A percentile compares a stretch with the other conserved stretches of the same genome.
These are phyloP conservation scores for Cladopsammia gracilis DNA, from an alignment of 64 coral and sea anemone species.

Conservation along the genomic window DNA sequence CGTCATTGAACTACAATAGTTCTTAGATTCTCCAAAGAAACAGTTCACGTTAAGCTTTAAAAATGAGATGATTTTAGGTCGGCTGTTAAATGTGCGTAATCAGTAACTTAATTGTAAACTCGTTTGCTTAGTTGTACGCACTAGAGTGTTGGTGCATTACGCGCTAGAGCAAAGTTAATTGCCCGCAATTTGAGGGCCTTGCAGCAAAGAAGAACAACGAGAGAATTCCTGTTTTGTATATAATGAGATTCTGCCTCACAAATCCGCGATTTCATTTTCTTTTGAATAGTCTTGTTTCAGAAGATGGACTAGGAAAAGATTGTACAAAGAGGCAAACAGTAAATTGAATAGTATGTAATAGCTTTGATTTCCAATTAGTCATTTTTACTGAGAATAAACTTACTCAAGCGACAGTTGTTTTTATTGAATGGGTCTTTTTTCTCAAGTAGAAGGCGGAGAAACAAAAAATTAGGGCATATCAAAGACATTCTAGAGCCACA, in stretches of 20 bases:
- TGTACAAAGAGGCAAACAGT: slow-evolving; percentile 39
- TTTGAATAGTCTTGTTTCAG: not conserved
- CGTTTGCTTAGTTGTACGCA: not conserved
- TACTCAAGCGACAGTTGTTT: slow-evolving; percentile 17
- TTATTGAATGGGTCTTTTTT: not conserved
- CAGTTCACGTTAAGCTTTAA: not conserved
- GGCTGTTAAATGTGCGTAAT: slow-evolving; percentile 9
- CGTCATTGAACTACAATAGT: not conserved
- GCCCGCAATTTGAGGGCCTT: not conserved
- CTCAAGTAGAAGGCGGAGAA: not conserved
- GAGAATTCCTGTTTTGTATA: not conserved
- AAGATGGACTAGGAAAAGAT: not conserved
- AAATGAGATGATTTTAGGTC: not conserved
- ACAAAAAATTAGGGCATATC: not conserved
- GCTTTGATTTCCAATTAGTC: slow-evolving; percentile 63
- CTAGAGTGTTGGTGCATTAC: not conserved
- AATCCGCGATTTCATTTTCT: not conserved
- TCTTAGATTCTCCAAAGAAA: not conserved
- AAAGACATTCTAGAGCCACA: not conserved
- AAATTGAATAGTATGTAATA: slow-evolving; percentile 48
- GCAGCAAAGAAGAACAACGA: not conserved
- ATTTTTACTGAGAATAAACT: slow-evolving; percentile 45
- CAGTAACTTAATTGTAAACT: slow-evolving; percentile 17
- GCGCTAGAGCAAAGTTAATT: slow-evolving; percentile 7
- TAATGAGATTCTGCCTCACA: not conserved